Conservation (phyloP, 2,797 vertebrate genomes). For the Enteromius radiatus region DNA sequence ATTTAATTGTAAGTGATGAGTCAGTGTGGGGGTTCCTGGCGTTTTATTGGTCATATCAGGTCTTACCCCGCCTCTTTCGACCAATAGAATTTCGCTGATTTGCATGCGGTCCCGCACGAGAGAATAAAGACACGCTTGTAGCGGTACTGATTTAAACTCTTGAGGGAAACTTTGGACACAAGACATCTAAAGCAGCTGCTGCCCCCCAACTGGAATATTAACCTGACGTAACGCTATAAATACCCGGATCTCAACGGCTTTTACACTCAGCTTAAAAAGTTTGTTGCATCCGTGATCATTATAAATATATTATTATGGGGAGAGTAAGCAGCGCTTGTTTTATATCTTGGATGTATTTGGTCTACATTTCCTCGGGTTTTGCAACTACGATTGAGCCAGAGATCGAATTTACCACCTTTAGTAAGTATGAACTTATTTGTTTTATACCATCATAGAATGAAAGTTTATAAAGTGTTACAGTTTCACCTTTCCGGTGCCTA, state of each 20-base stretch:
- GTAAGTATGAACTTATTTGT: conserved; percentile 42
- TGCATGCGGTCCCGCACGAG: conserved; percentile 67
- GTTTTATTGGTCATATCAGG: conserved; percentile 38
- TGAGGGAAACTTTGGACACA: conserved; percentile 62
- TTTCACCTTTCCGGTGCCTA: neutral
- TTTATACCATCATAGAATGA: neutral
- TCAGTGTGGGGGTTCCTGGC: conserved; percentile 14
- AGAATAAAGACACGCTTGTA: conserved; percentile 74
- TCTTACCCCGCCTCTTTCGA: conserved; percentile 62
- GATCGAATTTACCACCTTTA: conserved; percentile 19
- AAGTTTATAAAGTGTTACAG: neutral
- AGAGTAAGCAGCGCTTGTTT: conserved; percentile 61
- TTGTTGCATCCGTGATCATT: neutral
- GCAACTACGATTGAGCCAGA: conserved; percentile 36
- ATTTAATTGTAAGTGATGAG: conserved; percentile 15
- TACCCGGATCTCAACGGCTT: conserved; percentile 60
- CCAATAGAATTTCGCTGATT: conserved; percentile 74
- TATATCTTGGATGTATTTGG: conserved; percentile 44
- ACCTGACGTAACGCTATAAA: conserved; percentile 12
- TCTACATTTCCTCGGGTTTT: conserved; percentile 22
- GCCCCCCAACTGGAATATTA: conserved; percentile 47
- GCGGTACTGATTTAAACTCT: conserved; percentile 69
- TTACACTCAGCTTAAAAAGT: conserved; percentile 39
- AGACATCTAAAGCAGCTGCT: conserved; percentile 31
- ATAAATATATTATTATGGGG: conserved; percentile 74